Percentiles rank a stretch among this genome's conserved stretches.
These are phyloP conservation scores for Scaptomyza tumidula DNA, from an alignment of 2,888 invertebrate genomes.

Conservation along the genomic window DNA sequence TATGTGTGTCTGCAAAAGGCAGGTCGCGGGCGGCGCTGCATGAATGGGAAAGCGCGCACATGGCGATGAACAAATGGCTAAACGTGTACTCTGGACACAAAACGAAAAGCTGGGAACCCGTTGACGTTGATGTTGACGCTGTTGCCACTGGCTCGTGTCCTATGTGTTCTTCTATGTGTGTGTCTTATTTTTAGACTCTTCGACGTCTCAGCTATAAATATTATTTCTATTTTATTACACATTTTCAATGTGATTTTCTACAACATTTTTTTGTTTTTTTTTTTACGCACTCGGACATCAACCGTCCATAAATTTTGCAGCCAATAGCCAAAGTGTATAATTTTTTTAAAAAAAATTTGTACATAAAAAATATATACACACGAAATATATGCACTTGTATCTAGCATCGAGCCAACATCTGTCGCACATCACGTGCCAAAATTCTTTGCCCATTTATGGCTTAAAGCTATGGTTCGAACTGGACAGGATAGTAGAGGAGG, in stretches of 20 bases:
- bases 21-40: slow-evolving; percentile 65
- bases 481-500: no score
- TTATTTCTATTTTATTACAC: slow-evolving; percentile 79
- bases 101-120: slow-evolving; percentile 32
- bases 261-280: slow-evolving; percentile 39
- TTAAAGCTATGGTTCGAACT: background rate
- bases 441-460: slow-evolving; percentile 35
- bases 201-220: slow-evolving; percentile 80
- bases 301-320: slow-evolving; percentile 55
- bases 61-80: slow-evolving; percentile 43
- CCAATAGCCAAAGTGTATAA: slow-evolving; percentile 51
- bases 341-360: slow-evolving; percentile 53
- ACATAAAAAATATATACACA: slow-evolving; percentile 8
- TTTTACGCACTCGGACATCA: slow-evolving; percentile 46
- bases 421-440: slow-evolving; percentile 47
- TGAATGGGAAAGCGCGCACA: slow-evolving; percentile 73
- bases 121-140: slow-evolving; percentile 51
- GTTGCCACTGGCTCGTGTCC: slow-evolving; percentile 28
- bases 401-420: slow-evolving; percentile 29
- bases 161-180: slow-evolving; percentile 7
- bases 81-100: slow-evolving; percentile 3
- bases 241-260: slow-evolving; percentile 71
- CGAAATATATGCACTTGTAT: slow-evolving; percentile 3
- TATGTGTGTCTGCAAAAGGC: slow-evolving; percentile 53
- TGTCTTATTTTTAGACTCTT: slow-evolving; percentile 73